These are phyloP conservation scores for Dendrolimus pini DNA, from an alignment of 2,888 invertebrate genomes.

Conservation along the genomic window DNA sequence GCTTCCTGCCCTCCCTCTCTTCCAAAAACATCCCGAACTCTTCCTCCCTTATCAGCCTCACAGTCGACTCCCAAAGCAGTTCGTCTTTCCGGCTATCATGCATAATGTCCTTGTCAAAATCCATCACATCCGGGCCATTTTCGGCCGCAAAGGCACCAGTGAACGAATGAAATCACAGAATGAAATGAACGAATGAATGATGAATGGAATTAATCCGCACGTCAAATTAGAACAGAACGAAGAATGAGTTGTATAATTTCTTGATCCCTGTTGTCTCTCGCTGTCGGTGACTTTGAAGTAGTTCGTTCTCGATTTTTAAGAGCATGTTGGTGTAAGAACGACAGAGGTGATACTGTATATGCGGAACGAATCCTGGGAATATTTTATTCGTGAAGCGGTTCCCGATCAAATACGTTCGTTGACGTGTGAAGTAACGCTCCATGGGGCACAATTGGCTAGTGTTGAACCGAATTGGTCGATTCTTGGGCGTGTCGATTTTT, in stretches of 20 bases:
- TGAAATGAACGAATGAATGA: slow-evolving; percentile 28
- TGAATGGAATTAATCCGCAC: slow-evolving; percentile 8
- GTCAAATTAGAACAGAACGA: slow-evolving; percentile 86
- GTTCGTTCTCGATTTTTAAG: slow-evolving; percentile 82
- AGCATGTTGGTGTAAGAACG: slow-evolving; percentile 77
- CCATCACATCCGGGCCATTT: slow-evolving; percentile 55
- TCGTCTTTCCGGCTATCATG: slow-evolving; percentile 56
- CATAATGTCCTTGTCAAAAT: slow-evolving; percentile 49
- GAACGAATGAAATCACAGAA: slow-evolving; percentile 26
- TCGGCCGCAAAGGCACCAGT: slow-evolving; percentile 35
- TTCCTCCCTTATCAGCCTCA: slow-evolving; percentile 50
- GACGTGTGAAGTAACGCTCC: slow-evolving; percentile 41
- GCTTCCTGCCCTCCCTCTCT: slow-evolving; percentile 56
- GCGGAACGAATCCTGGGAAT: slow-evolving; percentile 39
- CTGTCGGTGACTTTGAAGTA: slow-evolving; percentile 88
- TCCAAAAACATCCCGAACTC: slow-evolving; percentile 64
- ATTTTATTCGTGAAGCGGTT: slow-evolving; percentile 44
- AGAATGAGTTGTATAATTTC: slow-evolving; percentile 91
- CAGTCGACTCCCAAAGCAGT: slow-evolving; percentile 58
- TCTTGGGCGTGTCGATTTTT: slow-evolving; percentile 19
- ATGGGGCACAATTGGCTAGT: slow-evolving; percentile 36
- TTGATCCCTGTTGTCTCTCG: slow-evolving; percentile 90
- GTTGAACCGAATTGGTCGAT: slow-evolving; percentile 28
- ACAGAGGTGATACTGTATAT: slow-evolving; percentile 49
- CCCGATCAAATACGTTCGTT: slow-evolving; percentile 45